Evolutionary conservation across 2,113 vertebrate genomes (phyloP).

Genomic region (Leptosomus discolor): DNA sequence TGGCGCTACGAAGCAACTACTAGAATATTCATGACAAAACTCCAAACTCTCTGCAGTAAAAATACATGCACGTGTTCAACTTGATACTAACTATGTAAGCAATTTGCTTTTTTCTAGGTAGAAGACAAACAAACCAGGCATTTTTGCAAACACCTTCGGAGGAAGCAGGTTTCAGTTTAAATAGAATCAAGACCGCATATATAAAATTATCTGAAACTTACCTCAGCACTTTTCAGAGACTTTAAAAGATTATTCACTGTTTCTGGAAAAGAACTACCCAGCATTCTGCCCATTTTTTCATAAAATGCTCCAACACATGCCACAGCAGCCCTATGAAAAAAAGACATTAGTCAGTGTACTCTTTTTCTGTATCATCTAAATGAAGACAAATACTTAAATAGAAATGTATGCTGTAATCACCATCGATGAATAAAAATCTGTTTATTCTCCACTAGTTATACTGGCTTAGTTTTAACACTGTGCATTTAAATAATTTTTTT

Average conservation of each 20-base stretch:
- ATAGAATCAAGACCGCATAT: background rate
- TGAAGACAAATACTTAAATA: background rate
- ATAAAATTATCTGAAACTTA: slow-evolving; percentile 50
- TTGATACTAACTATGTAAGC: background rate
- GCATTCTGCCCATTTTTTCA: slow-evolving; percentile 97
- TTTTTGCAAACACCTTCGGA: background rate
- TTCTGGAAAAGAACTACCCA: slow-evolving; percentile 97
- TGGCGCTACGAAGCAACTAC: background rate
- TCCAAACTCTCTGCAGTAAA: background rate
- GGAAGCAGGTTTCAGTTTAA: background rate
- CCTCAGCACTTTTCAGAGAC: slow-evolving; percentile 95
- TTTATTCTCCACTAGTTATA: background rate
- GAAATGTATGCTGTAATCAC: background rate
- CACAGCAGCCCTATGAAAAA: slow-evolving; percentile 86
- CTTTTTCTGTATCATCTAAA: background rate
- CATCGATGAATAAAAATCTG: background rate
- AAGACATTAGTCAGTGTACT: background rate
- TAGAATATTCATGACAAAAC: background rate
- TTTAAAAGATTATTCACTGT: slow-evolving; percentile 97
- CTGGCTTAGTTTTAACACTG: background rate
- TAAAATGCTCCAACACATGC: slow-evolving; percentile 98
- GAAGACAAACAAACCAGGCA: background rate
- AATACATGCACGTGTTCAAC: background rate
- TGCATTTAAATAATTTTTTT: background rate
- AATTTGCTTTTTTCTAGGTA: background rate